Evolutionary conservation across 2,113 vertebrate genomes (phyloP).

Genomic region (Microcebus griseorufus): DNA sequence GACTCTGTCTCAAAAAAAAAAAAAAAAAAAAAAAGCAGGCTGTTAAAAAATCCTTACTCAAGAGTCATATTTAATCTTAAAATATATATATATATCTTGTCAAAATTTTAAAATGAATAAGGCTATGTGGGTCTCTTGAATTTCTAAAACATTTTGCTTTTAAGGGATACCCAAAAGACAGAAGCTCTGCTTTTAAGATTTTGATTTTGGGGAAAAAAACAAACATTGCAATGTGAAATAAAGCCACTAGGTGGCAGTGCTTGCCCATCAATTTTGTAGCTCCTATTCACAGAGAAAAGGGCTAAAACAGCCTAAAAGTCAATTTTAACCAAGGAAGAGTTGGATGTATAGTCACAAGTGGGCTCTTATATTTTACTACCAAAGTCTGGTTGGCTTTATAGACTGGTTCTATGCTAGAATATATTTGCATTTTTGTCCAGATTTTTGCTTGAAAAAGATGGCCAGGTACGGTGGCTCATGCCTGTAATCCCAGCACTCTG

Average conservation of each 20-base stretch:
- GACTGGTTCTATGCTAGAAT: neutral
- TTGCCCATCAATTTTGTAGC: neutral
- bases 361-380: neutral
- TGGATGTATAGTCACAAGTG: neutral
- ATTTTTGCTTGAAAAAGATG: neutral
- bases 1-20: too few species aligned
- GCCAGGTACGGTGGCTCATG: too few species aligned
- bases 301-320: neutral
- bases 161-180: neutral
- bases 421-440: neutral
- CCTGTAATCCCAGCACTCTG: too few species aligned
- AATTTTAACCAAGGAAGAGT: neutral
- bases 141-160: neutral
- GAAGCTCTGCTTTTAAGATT: neutral
- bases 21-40: too few species aligned
- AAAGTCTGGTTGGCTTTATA: neutral
- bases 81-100: neutral
- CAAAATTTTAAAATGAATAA: neutral
- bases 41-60: neutral
- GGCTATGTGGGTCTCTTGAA: neutral
- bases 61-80: too few species aligned
- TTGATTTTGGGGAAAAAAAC: neutral
- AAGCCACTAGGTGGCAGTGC: conserved; percentile 28
- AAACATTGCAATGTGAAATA: neutral
- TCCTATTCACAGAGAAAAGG: fast-evolving